phyloP scores from a whole-genome alignment of 2,888 invertebrate genomes.

The Diaprepes abbreviatus region DNA sequence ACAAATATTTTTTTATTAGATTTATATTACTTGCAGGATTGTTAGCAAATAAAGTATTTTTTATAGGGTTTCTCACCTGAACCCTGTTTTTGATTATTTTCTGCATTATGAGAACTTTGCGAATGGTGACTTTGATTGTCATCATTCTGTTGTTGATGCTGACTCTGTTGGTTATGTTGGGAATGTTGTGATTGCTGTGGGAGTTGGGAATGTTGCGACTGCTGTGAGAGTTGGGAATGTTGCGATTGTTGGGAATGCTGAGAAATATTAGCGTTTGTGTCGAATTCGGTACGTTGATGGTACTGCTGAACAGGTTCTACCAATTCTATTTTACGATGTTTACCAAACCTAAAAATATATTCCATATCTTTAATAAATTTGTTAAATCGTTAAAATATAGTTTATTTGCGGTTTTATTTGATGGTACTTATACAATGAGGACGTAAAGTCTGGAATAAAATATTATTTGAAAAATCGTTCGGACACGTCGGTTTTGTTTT shows the following conservation, averaged over 20 bases:
- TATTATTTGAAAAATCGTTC: no score
- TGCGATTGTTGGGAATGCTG: conserved; percentile 57
- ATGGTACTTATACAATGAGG: no score
- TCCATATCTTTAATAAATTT: no score
- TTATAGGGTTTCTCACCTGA: no score
- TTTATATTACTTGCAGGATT: no score
- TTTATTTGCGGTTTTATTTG: no score
- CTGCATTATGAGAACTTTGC: conserved; percentile 38
- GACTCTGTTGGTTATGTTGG: conserved; percentile 58
- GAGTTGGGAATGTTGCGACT: conserved; percentile 56
- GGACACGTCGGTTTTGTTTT: no score
- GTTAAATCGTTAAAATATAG: no score
- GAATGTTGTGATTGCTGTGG: conserved; percentile 39
- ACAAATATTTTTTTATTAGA: no score
- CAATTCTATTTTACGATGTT: conserved; percentile 73
- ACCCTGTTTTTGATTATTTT: conserved; percentile 21
- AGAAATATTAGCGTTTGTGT: conserved; percentile 55
- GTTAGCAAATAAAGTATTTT: no score
- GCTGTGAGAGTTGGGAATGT: conserved; percentile 55
- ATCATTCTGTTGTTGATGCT: conserved; percentile 36
- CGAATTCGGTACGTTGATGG: conserved; percentile 63
- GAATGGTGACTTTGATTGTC: conserved; percentile 44
- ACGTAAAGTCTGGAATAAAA: no score
- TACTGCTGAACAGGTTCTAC: conserved; percentile 61
- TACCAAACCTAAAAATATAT: conserved; percentile 74